Base-by-base conservation (phyloP, 2,888 invertebrate species). In the Morinoia aosen region DNA sequence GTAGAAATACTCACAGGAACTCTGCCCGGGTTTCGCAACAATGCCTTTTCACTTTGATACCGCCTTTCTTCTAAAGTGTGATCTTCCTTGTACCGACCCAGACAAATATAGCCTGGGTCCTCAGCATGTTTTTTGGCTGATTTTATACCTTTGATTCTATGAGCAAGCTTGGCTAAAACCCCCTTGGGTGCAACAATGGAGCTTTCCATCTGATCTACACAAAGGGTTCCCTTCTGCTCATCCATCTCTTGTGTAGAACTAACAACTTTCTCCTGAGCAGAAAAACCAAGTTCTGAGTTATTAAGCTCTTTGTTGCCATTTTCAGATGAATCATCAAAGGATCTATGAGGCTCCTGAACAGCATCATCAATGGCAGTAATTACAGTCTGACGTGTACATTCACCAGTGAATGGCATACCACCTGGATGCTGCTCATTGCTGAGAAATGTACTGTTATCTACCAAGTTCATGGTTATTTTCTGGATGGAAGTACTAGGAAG, bases 1-100 rank as follows among this genome's bases (percentile, higher is more conserved):
- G 58, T 16, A 94, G 11, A 94, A 91, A 91, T 91, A 91, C 91
- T 91, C 57, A 91, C 91, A 57, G 91, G 91, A 91, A 91, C 40
- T 91, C 40, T 91, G 39, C 76, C 76, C 76, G 76, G 76, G 25
- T 76, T 76, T 76, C 25, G 33, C 10, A 76, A 76, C 76, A 76
- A 14, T 33, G 76, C 76, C 25, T 76, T 76, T 7, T 76, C 76
- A 76, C 25, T 76, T 76, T 76, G 25, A 76, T 76, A 76, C 3
- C 76, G 76, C 25, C 76, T 76, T 33, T 76, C 76, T 76, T 76
- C 76, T 76, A 76, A 76, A 33, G 0, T 19, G 76, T 76, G 33
- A 76, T 76, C 76, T 76, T 76, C 76, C 76, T 76, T 76, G 76
- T 33, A 76, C 33, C 33, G 19, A 33, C 76, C 76, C 16, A 3